Evolutionary conservation across 2,888 invertebrate species (phyloP).

Genomic region (Cyrtodaria siliqua): DNA sequence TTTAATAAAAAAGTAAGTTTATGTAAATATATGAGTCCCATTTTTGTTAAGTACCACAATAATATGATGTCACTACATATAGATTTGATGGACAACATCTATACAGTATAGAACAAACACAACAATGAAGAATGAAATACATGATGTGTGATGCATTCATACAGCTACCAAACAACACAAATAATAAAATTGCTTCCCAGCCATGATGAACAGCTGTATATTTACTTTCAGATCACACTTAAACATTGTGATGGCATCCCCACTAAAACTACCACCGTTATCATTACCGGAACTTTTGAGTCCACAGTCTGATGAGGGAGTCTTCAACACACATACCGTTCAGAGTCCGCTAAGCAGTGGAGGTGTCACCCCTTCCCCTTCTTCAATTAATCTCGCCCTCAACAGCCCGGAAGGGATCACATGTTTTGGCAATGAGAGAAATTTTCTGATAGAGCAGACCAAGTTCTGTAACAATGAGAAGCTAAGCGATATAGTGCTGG

Average conservation of each 20-base stretch:
- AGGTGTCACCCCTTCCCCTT: conserved; percentile 33
- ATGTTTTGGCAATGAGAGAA: conserved; percentile 80
- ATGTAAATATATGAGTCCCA: too few species aligned
- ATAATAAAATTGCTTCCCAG: too few species aligned
- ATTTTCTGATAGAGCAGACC: conserved; percentile 68
- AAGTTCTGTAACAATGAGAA: conserved; percentile 78
- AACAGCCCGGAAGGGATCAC: conserved; percentile 79
- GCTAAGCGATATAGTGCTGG: conserved; percentile 77
- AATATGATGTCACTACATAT: too few species aligned
- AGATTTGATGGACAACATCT: too few species aligned
- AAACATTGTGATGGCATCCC: conserved; percentile 56
- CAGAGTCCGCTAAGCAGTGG: background rate
- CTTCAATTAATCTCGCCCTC: conserved; percentile 67
- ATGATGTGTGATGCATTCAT: too few species aligned
- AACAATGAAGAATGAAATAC: too few species aligned
- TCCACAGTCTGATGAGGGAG: conserved; percentile 34
- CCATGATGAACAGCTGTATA: too few species aligned
- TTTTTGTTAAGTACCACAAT: too few species aligned
- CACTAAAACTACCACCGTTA: conserved; percentile 62
- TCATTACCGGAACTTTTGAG: conserved; percentile 57
- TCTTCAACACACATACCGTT: background rate
- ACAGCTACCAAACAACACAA: too few species aligned
- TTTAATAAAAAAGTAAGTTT: too few species aligned
- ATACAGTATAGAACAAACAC: too few species aligned
- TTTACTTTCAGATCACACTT: background rate